phyloP scores from a whole-genome alignment of 2,113 vertebrate genomes.

The Vanacampus margaritifer region DNA sequence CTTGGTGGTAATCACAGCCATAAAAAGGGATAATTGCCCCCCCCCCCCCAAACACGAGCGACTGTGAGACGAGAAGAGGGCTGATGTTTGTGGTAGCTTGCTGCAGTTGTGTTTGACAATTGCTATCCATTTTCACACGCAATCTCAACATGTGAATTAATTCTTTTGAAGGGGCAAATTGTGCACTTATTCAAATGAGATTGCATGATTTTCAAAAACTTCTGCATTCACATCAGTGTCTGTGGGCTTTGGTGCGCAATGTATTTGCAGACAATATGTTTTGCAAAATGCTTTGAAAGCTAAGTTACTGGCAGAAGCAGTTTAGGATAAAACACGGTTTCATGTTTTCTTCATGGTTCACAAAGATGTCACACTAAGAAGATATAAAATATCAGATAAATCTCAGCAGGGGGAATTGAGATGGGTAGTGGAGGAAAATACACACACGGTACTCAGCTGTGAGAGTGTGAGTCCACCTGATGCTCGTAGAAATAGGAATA shows the following conservation, averaged over 20 bases:
- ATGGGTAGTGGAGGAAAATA: neutral
- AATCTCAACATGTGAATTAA: conserved; percentile 10
- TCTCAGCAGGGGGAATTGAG: conserved; percentile 20
- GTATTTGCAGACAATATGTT: neutral
- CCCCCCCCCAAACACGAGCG: too few relatives aligned
- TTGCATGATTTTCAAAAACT: conserved; percentile 23
- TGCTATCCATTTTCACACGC: conserved; percentile 2
- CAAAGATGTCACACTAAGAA: conserved; percentile 40
- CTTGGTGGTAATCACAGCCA: conserved; percentile 48
- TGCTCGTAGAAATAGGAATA: neutral
- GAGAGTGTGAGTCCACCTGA: neutral
- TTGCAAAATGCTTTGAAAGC: conserved; percentile 15
- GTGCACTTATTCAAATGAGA: conserved; percentile 46
- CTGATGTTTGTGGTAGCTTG: conserved; percentile 3
- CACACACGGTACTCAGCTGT: conserved; percentile 11
- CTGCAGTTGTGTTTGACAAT: neutral
- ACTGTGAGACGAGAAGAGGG: conserved; percentile 13
- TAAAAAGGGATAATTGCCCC: conserved; percentile 64
- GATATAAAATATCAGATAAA: conserved; percentile 50
- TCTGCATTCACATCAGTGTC: neutral
- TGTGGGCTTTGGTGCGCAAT: neutral
- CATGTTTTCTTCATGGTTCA: conserved; percentile 51
- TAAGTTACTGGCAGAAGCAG: neutral
- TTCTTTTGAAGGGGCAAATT: conserved; percentile 33
- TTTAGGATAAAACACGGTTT: conserved; percentile 9